phyloP scores from a whole-genome alignment of 2,113 vertebrate genomes.

The Vidua chalybeata region DNA sequence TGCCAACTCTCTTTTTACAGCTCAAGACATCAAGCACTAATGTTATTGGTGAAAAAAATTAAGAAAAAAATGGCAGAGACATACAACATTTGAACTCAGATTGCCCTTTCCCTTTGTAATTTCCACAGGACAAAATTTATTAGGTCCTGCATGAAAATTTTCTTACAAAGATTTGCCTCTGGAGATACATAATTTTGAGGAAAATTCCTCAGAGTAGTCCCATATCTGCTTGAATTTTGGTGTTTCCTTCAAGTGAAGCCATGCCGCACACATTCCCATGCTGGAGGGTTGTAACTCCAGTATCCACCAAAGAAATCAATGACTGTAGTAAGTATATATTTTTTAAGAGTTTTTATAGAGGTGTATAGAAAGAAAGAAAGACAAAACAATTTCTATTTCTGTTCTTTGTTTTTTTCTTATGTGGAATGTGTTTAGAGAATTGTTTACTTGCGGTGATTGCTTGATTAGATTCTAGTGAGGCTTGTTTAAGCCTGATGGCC shows the following conservation, averaged over 20 bases:
- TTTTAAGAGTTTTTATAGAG: too few relatives aligned
- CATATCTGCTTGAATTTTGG: not conserved
- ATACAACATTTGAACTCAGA: not conserved
- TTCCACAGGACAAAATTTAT: not conserved
- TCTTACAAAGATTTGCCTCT: not conserved
- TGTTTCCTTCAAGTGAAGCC: not conserved
- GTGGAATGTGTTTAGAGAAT: too few relatives aligned
- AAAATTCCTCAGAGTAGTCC: not conserved
- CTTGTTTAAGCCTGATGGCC: too few relatives aligned
- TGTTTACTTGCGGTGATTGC: too few relatives aligned
- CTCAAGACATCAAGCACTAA: not conserved
- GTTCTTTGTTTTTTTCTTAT: too few relatives aligned
- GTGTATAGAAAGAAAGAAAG: too few relatives aligned
- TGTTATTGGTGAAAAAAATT: not conserved
- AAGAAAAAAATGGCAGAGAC: not conserved
- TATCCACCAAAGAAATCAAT: not conserved
- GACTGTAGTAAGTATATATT: too few relatives aligned
- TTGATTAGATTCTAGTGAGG: too few relatives aligned
- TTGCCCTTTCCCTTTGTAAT: not conserved
- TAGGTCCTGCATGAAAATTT: not conserved
- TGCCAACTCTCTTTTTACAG: not conserved
- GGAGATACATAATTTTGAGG: not conserved
- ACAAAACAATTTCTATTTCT: too few relatives aligned
- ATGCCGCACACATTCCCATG: accelerated
- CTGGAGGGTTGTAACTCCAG: not conserved